phyloP scores from a whole-genome alignment of 2,113 vertebrate genomes.

The Numenius arquata region DNA sequence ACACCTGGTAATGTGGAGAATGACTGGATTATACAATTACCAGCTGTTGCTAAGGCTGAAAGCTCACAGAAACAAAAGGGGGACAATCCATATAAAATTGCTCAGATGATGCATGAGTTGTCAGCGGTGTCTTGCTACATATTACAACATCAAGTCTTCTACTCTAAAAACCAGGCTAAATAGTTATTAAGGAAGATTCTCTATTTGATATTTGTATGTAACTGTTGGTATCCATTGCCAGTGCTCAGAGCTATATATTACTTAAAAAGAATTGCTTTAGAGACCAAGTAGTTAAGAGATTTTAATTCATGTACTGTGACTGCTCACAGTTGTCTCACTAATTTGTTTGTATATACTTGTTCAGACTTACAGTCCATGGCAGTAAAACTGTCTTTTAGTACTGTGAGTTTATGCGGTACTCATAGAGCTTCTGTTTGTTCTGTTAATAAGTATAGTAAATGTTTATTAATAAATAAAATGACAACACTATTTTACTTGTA shows the following conservation, averaged over 20 bases:
- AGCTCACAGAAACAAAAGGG: neutral
- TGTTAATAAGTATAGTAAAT: neutral
- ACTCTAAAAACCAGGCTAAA: neutral
- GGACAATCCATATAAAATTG: neutral
- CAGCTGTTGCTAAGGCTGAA: neutral
- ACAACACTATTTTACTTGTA: neutral
- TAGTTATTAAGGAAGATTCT: neutral
- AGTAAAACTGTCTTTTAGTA: neutral
- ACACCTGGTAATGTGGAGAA: neutral
- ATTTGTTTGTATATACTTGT: neutral
- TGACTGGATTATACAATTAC: neutral
- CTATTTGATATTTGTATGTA: neutral
- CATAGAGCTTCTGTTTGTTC: neutral
- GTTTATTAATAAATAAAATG: neutral
- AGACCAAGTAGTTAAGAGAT: neutral
- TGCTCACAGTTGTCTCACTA: neutral
- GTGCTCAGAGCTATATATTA: neutral
- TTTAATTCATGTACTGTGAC: neutral
- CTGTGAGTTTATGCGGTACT: neutral
- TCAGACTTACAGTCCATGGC: neutral
- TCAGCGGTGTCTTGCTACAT: neutral
- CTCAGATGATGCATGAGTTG: neutral
- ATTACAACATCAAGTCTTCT: neutral
- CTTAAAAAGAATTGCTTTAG: neutral
- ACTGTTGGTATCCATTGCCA: neutral